Evolutionary conservation across 1,140 invertebrate species (phyloP).

Genomic region (Grapholita molesta): DNA sequence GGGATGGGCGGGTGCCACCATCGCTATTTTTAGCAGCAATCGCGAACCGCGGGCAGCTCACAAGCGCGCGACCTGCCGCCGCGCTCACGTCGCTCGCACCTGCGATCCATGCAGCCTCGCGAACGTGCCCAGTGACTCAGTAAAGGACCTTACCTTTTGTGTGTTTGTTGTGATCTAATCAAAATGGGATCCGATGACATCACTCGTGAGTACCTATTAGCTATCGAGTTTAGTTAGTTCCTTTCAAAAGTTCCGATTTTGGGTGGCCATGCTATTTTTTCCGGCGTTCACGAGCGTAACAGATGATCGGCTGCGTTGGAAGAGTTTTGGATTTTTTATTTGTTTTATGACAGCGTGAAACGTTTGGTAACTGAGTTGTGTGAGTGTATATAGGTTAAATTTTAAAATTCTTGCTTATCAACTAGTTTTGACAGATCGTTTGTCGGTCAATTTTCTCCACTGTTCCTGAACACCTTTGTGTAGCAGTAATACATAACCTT

Average conservation of each 20-base stretch:
- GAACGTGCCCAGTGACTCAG: constrained; percentile 26
- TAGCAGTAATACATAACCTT: background rate
- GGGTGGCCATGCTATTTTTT: background rate
- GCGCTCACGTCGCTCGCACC: background rate
- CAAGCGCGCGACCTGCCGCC: constrained; percentile 51
- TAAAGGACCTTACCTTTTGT: constrained; percentile 24
- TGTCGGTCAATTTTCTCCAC: background rate
- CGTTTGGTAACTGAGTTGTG: background rate
- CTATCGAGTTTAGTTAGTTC: background rate
- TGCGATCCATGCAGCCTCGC: background rate
- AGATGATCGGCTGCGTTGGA: background rate
- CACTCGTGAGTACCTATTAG: constrained; percentile 58
- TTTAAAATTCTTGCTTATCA: background rate
- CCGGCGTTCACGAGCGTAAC: constrained; percentile 1
- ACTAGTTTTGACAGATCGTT: background rate
- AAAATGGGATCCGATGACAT: constrained; percentile 48
- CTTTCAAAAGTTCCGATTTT: background rate
- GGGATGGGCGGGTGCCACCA: constrained; percentile 29
- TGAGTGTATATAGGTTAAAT: background rate
- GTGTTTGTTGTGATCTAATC: constrained; percentile 22
- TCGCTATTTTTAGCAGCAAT: constrained; percentile 59
- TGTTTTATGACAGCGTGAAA: background rate
- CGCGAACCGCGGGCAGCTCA: constrained; percentile 42
- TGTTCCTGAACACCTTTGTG: background rate
- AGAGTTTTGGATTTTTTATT: background rate